Base-by-base conservation (phyloP, 2,888 invertebrate genomes). In the Heliconius cydno region DNA sequence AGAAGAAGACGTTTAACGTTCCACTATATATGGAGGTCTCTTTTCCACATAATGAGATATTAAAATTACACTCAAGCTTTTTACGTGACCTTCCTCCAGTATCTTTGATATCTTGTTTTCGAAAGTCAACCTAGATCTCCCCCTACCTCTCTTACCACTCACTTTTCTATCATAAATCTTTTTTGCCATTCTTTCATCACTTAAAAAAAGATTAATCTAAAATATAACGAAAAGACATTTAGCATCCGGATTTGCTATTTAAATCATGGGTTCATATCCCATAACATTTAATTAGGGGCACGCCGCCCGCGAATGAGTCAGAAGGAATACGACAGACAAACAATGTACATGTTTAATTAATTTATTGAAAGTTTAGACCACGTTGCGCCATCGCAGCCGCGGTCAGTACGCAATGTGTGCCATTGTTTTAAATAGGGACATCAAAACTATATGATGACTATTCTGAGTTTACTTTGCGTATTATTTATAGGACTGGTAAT, bases 361-460 rank as follows among this genome's bases (percentile, higher is more conserved):
- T 75, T 25, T 65, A 75, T 75, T 63, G 28, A 75, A 73, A 73
- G 72, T 73, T 73, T 73, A 75, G 75, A 41, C 63, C 63, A 41
- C 41, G 75, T 75, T 75, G 65, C 75, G 75, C 65, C 75, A 75
- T 63, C 75, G 38, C 12, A 19, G 41, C 28, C 25, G 75, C 65
- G 75, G 75, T 75, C 75, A 63, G 65, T 46, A 65, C 60, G 65
- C 65, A 13, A 75, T 65, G 41, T 41, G 19, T 46, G 65, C 65
- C 41, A 65, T 65, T 75, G 65, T 75, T 63, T 25, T 38, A 74
- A 73, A 74, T 63, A 57, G 63, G 38, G 10, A 25, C 63, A 63
- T 74, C 57, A 63, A 74, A 63, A 38, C 60, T 60, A 60, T 63
- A 38, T 12, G 34, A 60, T 30, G 52, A 41, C 52, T 28, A 28